These are phyloP conservation scores for Pseudopleuronectes americanus DNA, from an alignment of 2,797 vertebrate genomes.

Conservation along the genomic window DNA sequence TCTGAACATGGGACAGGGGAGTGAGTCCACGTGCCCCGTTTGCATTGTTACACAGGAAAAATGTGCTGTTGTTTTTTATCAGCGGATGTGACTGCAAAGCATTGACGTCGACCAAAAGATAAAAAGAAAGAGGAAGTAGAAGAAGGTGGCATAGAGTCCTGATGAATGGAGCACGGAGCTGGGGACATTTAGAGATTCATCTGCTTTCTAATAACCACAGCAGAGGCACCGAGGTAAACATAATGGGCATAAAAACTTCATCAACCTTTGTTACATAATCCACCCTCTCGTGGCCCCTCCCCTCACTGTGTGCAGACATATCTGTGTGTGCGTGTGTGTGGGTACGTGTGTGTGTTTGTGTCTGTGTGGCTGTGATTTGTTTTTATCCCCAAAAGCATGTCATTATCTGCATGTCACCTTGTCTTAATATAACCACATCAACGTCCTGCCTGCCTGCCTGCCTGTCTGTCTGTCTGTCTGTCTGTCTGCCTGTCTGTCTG, in stretches of 20 bases:
- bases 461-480: neutral
- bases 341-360: neutral
- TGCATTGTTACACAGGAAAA: conserved; percentile 32
- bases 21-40: conserved; percentile 62
- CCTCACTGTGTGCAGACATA: conserved; percentile 40
- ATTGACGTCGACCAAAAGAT: conserved; percentile 41
- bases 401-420: too few species aligned
- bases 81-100: conserved; percentile 30
- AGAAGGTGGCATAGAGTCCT: neutral
- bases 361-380: conserved; percentile 2
- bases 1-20: conserved; percentile 57
- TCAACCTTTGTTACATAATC: conserved; percentile 70
- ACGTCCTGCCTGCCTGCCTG: neutral
- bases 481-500: too few species aligned
- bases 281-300: conserved; percentile 34
- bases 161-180: conserved; percentile 27
- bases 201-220: conserved; percentile 20
- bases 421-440: too few species aligned
- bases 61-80: conserved; percentile 36
- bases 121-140: neutral
- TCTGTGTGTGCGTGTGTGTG: neutral
- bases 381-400: neutral
- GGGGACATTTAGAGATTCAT: conserved; percentile 29
- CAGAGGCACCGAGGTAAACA: conserved; percentile 35
- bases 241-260: conserved; percentile 42